phyloP scores from a whole-genome alignment of 2,888 invertebrate species.

The Pristionchus mayeri region DNA sequence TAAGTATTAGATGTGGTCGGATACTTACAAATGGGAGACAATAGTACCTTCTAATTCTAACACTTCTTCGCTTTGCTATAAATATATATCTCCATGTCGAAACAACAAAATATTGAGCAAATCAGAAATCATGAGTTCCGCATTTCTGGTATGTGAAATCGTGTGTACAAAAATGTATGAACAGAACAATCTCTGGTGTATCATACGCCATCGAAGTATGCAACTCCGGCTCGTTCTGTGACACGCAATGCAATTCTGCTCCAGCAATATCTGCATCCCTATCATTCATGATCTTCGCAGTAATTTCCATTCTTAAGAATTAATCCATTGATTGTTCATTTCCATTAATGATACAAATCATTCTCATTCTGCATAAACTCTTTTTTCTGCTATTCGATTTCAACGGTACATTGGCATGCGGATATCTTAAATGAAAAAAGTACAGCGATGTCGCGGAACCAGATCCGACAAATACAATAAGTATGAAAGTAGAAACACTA shows the following conservation, averaged over 20 bases:
- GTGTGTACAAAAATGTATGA: neutral
- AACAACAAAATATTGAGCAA: neutral
- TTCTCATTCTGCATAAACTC: neutral
- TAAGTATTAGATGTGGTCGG: no score
- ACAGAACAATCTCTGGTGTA: conserved; percentile 21
- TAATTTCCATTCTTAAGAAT: neutral
- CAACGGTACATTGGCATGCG: no score
- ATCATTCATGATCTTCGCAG: neutral
- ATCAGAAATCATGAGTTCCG: no score
- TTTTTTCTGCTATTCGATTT: no score
- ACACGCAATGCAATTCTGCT: conserved; percentile 6
- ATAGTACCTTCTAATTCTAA: no score
- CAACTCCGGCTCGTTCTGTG: conserved; percentile 36
- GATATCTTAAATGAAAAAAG: no score
- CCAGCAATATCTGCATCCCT: neutral
- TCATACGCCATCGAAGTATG: conserved; percentile 40
- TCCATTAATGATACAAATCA: neutral
- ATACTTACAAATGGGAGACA: no score
- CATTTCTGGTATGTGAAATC: neutral
- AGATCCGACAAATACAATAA: no score
- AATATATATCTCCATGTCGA: neutral
- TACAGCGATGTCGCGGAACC: no score
- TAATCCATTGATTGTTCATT: neutral
- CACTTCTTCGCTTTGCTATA: no score
- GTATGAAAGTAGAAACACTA: no score